Conservation (phyloP, 2,888 invertebrate species). For the Criorhina ranunculi region DNA sequence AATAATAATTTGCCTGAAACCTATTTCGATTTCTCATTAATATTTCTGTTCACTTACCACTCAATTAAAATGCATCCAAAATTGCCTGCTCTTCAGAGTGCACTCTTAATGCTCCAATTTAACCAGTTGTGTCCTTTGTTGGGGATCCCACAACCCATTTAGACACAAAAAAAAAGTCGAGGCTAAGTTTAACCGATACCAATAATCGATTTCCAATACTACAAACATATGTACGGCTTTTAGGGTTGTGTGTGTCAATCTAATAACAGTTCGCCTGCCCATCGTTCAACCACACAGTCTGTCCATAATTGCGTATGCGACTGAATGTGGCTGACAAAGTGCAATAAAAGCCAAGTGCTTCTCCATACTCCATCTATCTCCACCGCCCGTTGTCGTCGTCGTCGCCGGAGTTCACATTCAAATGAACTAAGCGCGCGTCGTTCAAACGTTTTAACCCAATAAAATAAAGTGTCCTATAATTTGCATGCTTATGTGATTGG, state of each 20-base stretch:
- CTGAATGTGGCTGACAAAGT: conserved; percentile 69
- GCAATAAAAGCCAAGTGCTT: conserved; percentile 66
- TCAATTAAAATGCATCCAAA: conserved; percentile 33
- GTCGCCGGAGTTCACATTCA: conserved; percentile 42
- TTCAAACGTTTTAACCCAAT: conserved; percentile 68
- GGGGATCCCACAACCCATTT: conserved; percentile 19
- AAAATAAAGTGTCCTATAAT: conserved; percentile 73
- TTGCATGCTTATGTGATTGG: conserved; percentile 66
- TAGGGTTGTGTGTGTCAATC: background rate
- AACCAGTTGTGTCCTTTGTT: conserved; percentile 40
- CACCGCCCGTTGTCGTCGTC: background rate
- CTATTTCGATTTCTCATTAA: no score
- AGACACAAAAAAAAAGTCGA: conserved; percentile 2
- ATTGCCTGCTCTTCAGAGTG: conserved; percentile 5
- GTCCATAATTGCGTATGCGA: conserved; percentile 46
- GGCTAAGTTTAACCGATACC: conserved; percentile 28
- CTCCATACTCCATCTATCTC: conserved; percentile 7
- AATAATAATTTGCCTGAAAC: no score
- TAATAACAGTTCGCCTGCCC: conserved; percentile 22
- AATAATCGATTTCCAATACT: conserved; percentile 57
- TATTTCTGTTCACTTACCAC: no score
- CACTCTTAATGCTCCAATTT: conserved; percentile 42
- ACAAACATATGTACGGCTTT: conserved; percentile 37
- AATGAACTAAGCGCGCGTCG: conserved; percentile 56
- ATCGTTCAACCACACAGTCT: conserved; percentile 48